Evolutionary conservation across 2,888 invertebrate species (phyloP), one percentile per base, ranked within the genome.

Genomic region (Scaeva pyrastri): DNA sequence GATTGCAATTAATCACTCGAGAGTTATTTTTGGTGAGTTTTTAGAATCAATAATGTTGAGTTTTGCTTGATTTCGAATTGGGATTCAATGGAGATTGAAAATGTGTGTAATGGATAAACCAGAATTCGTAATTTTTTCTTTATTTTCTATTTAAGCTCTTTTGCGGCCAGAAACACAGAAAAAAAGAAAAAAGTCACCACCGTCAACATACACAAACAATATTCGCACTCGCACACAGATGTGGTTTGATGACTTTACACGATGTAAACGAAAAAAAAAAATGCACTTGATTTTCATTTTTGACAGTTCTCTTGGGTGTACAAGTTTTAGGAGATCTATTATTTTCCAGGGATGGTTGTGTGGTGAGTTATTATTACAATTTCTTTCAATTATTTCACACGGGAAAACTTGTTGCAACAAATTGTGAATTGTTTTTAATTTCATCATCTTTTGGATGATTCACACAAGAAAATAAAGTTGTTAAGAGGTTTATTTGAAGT

Each of bases 221-320:
- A 48, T 52, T 73, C 62, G 73, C 80, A 7, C 60, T 73, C 75
- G 71, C 79, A 84, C 66, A 84, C 79, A 72, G 0, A 52, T 60
- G 36, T 52, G 8, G 7, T 68, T 66, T 50, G 21, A 50, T 70
- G 70, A 71, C 31, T 78, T 55, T 45, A 66, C 66, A 82, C 43
- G 71, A 82, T 84, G 75, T 84, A 75, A 79, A 78, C 64, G 84
- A 75, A 84, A 23, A 76, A 84, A 21, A 74, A 78, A 84, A 84
- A 43, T 84, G 78, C 83, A 84, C 78, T 78, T 83, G 50, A 66
- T 82, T 72, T 75, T 50, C 26, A 55, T 31, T 84, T 70, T 56
- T 84, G 84, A 79, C 84, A 84, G 71, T 43, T 77, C 36, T 41
- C 21, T 39, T 39, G 19, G 39, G 62, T 73, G 31, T 21, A 7